Evolutionary conservation across 1,140 invertebrate genomes (phyloP).

Genomic region (Drosophila micromelanica): DNA sequence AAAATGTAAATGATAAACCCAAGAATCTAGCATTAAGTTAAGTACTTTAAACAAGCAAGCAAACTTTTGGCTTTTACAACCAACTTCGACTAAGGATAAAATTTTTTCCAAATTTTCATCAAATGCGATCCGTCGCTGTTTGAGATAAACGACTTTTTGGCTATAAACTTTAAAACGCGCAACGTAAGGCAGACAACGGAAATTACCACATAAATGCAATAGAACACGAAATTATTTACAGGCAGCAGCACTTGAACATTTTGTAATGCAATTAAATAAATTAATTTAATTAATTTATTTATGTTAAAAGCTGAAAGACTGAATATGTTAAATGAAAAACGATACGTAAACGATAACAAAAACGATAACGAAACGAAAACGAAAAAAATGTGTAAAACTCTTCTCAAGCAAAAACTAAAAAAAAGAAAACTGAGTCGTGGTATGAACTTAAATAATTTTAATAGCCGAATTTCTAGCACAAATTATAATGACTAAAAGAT

Average conservation of each 20-base stretch:
- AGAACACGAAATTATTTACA: constrained; percentile 84
- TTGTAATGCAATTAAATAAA: constrained; percentile 80
- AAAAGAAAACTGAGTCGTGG: constrained; percentile 45
- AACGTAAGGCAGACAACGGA: constrained; percentile 65
- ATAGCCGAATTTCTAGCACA: constrained; percentile 82
- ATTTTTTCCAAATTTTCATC: constrained; percentile 76
- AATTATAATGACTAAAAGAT: constrained; percentile 59
- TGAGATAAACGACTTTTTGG: constrained; percentile 68
- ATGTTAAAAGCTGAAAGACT: constrained; percentile 82
- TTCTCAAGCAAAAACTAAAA: constrained; percentile 56
- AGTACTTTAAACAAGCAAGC: constrained; percentile 64
- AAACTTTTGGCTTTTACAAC: constrained; percentile 79
- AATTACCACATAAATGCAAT: constrained; percentile 83
- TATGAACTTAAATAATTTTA: constrained; percentile 81
- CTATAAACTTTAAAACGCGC: constrained; percentile 76
- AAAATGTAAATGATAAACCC: constrained; percentile 73
- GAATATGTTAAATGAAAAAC: constrained; percentile 78
- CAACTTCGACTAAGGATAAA: constrained; percentile 75
- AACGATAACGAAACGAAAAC: constrained; percentile 53
- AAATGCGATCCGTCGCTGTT: constrained; percentile 32
- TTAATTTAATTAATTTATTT: constrained; percentile 84
- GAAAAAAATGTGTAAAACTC: constrained; percentile 53
- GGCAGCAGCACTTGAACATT: constrained; percentile 64
- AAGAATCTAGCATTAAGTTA: constrained; percentile 67
- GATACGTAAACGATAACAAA: constrained; percentile 24